Percentiles rank a stretch among this genome's conserved stretches.
Conservation (phyloP, 2,797 vertebrate genomes). For the Sebastes matsubarae region DNA sequence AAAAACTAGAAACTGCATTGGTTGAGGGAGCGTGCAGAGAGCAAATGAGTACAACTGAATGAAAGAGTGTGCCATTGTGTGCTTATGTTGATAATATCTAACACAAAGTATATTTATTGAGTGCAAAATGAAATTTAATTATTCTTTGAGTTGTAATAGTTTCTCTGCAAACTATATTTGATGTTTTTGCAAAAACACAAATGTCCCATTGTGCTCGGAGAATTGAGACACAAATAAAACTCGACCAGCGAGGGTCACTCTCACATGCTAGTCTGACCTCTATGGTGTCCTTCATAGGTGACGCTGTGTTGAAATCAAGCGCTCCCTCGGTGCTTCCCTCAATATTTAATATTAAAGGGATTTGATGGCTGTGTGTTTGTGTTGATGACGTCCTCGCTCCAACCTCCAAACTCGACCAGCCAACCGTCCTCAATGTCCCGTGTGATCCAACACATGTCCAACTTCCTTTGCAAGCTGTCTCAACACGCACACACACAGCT, state of each 20-base stretch:
- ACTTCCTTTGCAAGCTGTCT: constrained; percentile 64
- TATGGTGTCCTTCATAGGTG: constrained; percentile 7
- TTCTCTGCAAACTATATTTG: neutral
- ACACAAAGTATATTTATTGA: neutral
- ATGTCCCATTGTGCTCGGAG: neutral
- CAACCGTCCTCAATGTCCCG: constrained; percentile 51
- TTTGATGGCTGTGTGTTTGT: constrained; percentile 9
- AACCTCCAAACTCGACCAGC: constrained; percentile 38
- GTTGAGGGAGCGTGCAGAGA: neutral
- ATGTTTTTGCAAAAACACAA: neutral
- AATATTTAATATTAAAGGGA: neutral
- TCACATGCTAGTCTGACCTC: neutral
- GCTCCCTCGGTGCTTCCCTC: constrained; percentile 15
- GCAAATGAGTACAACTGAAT: neutral
- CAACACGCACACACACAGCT: constrained; percentile 18
- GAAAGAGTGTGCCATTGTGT: neutral
- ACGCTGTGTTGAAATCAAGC: constrained; percentile 1
- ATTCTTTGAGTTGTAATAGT: neutral
- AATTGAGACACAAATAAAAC: neutral
- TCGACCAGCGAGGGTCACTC: neutral
- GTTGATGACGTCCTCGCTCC: constrained; percentile 24
- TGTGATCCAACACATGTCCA: constrained; percentile 60
- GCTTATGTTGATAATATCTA: neutral
- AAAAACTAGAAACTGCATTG: neutral
- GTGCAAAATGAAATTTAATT: neutral